These are phyloP conservation scores for Alaudala cheleensis DNA, from an alignment of 2,113 vertebrate species.

Conservation along the genomic window DNA sequence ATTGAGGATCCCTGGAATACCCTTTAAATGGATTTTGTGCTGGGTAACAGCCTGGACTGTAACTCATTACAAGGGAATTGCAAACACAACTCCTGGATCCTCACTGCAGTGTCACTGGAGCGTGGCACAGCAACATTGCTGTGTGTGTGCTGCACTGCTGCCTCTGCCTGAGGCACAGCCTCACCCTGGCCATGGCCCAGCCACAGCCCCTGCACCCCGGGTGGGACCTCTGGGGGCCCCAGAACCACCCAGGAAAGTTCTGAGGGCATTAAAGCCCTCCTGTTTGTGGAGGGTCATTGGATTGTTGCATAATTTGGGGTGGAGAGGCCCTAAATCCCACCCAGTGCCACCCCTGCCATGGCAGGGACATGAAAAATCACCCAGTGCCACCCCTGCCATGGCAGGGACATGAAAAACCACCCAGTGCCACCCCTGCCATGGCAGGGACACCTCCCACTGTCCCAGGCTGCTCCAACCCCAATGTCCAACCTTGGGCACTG, in stretches of 20 bases:
- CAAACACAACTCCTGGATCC: not conserved
- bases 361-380: not conserved
- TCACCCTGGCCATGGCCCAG: not conserved
- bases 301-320: not conserved
- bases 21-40: not conserved
- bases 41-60: not conserved
- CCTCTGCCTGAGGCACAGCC: not conserved
- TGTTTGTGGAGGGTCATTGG: not conserved
- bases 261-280: not conserved
- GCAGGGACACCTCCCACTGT: not conserved
- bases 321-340: rapidly evolving
- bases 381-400: not conserved
- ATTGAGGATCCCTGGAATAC: not conserved
- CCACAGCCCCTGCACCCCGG: rapidly evolving
- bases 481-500: not conserved
- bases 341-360: not conserved
- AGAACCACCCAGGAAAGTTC: not conserved
- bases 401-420: not conserved
- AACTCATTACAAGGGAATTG: not conserved
- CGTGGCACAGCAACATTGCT: rapidly evolving
- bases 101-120: not conserved
- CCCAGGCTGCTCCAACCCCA: not conserved
- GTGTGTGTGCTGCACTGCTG: not conserved
- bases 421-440: not conserved
- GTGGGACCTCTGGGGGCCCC: rapidly evolving